Evolutionary conservation across 1,140 invertebrate species (phyloP), one percentile per base, ranked within the genome.

Genomic region (Battus philenor): DNA sequence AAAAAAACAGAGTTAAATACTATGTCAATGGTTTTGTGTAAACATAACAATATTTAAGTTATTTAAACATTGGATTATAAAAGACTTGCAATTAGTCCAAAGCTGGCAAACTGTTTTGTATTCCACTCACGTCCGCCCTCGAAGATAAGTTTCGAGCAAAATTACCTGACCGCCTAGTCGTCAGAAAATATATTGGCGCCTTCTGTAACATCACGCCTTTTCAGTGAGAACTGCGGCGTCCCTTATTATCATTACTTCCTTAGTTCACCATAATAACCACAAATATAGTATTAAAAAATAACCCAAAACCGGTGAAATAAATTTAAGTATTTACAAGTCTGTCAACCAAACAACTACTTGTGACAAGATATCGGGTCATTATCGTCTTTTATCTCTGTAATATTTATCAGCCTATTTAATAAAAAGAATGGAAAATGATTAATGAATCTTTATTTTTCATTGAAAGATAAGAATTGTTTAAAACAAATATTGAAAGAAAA

Each of bases 131-230:
- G 80, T 73, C 57, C 60, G 62, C 62, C 61, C 68, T 67, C 66
- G 64, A 70, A 82, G 76, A 84, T 80, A 83, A 83, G 76, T 82
- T 84, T 79, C 78, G 75, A 66, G 72, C 72, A 81, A 78, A 84
- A 84, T 84, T 82, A 84, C 80, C 78, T 80, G 75, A 77, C 72
- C 78, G 78, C 69, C 82, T 78, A 80, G 66, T 59, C 78, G 76
- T 79, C 76, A 82, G 80, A 61, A 81, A 80, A 84, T 79, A 82
- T 82, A 84, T 82, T 79, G 78, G 74, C 79, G 76, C 71, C 73
- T 81, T 66, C 70, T 67, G 66, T 62, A 65, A 63, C 38, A 41
- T 41, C 38, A 27, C 38, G 27, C 11, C 38, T 24, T 41, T 26
- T 41, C 17, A 7, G 20, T 26, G 38, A 41, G 43, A 41, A 33